Evolutionary conservation across 37 sponge, comb jelly and placozoan species (phyloP).

Genomic region (Diacarnus erythraeanus): DNA sequence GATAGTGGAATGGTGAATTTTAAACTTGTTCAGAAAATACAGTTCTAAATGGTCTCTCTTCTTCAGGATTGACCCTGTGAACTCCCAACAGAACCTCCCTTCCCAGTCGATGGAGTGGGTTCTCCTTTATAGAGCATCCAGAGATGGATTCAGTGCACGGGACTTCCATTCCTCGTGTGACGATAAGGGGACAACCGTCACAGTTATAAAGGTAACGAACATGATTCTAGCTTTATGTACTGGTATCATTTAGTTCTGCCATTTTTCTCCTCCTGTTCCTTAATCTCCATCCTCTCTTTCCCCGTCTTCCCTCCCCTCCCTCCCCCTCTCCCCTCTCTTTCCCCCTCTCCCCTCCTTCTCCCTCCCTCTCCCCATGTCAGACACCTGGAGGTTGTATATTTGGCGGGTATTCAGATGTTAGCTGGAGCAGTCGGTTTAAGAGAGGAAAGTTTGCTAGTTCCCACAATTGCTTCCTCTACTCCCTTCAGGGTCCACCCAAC

Average conservation of each 20-base stretch:
- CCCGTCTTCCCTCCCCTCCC: not conserved
- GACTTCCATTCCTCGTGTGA: slow-evolving; percentile 75
- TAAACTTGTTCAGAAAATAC: not conserved
- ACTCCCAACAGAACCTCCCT: not conserved
- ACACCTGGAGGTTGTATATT: slow-evolving; percentile 59
- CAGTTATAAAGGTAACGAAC: slow-evolving; percentile 60
- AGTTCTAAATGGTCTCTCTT: not conserved
- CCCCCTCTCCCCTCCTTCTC: not conserved
- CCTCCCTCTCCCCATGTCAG: slow-evolving; percentile 11
- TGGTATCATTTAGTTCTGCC: too few relatives aligned
- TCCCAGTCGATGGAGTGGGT: slow-evolving; percentile 72
- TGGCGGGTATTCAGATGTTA: slow-evolving; percentile 79
- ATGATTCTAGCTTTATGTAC: too few relatives aligned
- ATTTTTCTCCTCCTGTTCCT: not conserved
- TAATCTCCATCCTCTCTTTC: not conserved
- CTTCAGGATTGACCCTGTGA: not conserved
- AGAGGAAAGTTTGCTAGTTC: slow-evolving; percentile 75
- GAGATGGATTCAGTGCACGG: slow-evolving; percentile 72
- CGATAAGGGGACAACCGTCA: slow-evolving; percentile 62
- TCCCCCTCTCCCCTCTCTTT: not conserved
- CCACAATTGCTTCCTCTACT: slow-evolving; percentile 65
- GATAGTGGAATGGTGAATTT: slow-evolving; percentile 43
- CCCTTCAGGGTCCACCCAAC: slow-evolving; percentile 51
- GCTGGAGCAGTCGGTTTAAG: slow-evolving; percentile 73
- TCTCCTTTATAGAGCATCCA: slow-evolving; percentile 65